phyloP scores from a whole-genome alignment of 1,140 invertebrate species.

The Drosophila erecta region DNA sequence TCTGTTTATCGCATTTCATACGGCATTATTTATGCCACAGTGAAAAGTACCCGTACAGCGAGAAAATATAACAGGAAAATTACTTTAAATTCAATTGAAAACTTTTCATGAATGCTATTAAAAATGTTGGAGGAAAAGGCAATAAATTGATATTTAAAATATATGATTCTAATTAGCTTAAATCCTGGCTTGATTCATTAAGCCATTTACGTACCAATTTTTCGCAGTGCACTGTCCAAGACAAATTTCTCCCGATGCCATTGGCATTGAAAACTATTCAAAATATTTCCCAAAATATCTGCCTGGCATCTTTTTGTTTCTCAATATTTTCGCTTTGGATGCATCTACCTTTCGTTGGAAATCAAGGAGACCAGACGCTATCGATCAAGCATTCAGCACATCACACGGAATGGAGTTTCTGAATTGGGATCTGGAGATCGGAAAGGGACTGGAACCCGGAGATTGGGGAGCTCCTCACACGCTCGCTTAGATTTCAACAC shows the following conservation, averaged over 20 bases:
- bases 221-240: slow-evolving; percentile 20
- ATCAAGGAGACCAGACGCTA: slow-evolving; percentile 54
- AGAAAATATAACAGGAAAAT: slow-evolving; percentile 17
- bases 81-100: background rate
- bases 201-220: background rate
- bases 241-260: slow-evolving; percentile 18
- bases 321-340: slow-evolving; percentile 35
- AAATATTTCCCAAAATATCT: slow-evolving; percentile 71
- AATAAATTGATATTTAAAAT: no score
- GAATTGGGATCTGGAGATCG: slow-evolving; percentile 3
- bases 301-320: slow-evolving; percentile 64
- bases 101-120: no score
- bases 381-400: slow-evolving; percentile 75
- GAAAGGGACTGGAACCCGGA: slow-evolving; percentile 17
- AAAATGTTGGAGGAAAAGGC: no score
- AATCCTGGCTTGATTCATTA: no score
- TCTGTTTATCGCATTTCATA: slow-evolving; percentile 74
- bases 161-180: no score
- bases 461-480: slow-evolving; percentile 32
- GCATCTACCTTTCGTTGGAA: slow-evolving; percentile 64
- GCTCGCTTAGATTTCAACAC: slow-evolving; percentile 75
- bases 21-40: slow-evolving; percentile 75
- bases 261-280: slow-evolving; percentile 79
- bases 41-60: slow-evolving; percentile 37
- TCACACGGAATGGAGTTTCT: slow-evolving; percentile 17